Conservation (phyloP, 2,888 invertebrate genomes). For the Microchrysa polita region DNA sequence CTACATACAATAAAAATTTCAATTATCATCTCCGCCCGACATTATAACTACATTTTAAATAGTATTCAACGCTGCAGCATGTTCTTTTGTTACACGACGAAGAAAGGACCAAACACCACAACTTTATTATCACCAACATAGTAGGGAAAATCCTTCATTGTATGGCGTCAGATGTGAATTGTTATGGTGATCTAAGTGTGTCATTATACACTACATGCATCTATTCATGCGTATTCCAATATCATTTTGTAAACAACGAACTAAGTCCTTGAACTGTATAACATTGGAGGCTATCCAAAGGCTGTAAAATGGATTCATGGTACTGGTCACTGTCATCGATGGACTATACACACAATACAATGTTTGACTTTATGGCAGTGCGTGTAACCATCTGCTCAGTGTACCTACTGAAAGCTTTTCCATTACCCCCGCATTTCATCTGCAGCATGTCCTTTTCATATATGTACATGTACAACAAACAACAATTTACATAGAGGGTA, state of each 20-base stretch:
- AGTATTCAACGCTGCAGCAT: too few relatives aligned
- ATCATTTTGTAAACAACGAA: not conserved
- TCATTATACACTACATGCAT: not conserved
- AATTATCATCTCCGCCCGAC: too few relatives aligned
- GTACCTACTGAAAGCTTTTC: not conserved
- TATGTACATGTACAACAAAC: too few relatives aligned
- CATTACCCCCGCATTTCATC: not conserved
- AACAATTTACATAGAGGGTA: not conserved
- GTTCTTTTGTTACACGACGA: too few relatives aligned
- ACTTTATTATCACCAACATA: not conserved
- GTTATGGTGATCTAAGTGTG: not conserved
- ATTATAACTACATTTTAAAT: too few relatives aligned
- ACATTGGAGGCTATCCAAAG: slow-evolving; percentile 7
- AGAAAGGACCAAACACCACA: not conserved
- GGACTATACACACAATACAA: slow-evolving; percentile 1
- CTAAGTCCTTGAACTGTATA: slow-evolving; percentile 22
- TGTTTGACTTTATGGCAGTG: not conserved
- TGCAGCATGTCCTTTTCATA: not conserved
- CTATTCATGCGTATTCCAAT: not conserved
- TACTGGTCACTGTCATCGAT: not conserved
- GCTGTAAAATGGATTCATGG: not conserved
- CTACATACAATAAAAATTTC: too few relatives aligned
- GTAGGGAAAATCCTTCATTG: not conserved
- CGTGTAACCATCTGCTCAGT: not conserved
- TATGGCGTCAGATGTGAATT: not conserved